phyloP scores from a whole-genome alignment of 2,113 vertebrate genomes.

The Rattus rattus region DNA sequence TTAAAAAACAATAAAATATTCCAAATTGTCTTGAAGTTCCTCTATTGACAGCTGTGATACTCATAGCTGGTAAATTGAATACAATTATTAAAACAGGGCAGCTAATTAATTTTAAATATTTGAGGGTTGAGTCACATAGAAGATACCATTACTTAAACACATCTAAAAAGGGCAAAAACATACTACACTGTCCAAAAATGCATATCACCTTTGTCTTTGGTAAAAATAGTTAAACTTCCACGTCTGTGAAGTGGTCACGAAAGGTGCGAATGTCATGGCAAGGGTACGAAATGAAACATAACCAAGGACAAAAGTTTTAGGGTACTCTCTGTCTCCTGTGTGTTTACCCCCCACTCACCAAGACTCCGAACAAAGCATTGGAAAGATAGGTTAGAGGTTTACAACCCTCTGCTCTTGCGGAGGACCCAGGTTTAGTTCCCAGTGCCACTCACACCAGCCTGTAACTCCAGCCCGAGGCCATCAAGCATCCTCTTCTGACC shows the following conservation, averaged over 20 bases:
- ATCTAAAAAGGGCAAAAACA: background rate
- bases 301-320: slow-evolving; percentile 2
- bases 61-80: slow-evolving; percentile 19
- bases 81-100: background rate
- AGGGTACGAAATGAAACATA: slow-evolving; percentile 2
- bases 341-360: background rate
- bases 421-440: too few species aligned
- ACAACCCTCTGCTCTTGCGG: background rate
- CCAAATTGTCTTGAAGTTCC: slow-evolving; percentile 1
- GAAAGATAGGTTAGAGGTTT: background rate
- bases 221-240: background rate
- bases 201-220: slow-evolving; percentile 32
- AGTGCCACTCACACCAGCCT: too few species aligned
- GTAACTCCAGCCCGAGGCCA: too few species aligned
- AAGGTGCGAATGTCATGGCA: background rate
- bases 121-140: background rate
- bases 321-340: background rate
- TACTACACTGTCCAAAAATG: slow-evolving; percentile 11
- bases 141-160: background rate
- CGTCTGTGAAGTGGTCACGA: background rate
- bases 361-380: background rate
- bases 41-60: slow-evolving; percentile 5
- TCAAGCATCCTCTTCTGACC: background rate
- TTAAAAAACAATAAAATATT: background rate
- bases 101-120: slow-evolving; percentile 11